These are phyloP conservation scores for Psilopogon haemacephalus DNA, from an alignment of 2,113 vertebrate species.

Conservation along the genomic window DNA sequence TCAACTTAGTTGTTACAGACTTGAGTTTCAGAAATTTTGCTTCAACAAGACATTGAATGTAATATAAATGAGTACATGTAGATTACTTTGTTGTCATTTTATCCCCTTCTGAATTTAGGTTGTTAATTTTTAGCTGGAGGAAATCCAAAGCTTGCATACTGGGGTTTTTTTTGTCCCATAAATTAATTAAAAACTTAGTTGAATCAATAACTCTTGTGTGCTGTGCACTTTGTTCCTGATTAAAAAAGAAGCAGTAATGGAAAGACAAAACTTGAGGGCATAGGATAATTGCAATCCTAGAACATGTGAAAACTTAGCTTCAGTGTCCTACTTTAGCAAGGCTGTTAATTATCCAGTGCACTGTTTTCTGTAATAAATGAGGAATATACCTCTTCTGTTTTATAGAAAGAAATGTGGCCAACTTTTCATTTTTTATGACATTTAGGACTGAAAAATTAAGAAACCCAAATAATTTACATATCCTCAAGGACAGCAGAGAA, in stretches of 20 bases:
- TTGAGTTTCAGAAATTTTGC: not conserved
- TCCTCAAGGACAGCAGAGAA: conserved; percentile 37
- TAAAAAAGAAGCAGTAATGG: not conserved
- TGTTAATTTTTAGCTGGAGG: conserved; percentile 11
- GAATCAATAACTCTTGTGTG: not conserved
- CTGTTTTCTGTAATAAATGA: conserved; percentile 17
- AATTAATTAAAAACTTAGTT: conserved; percentile 14
- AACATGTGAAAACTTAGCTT: conserved; percentile 9
- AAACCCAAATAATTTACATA: not conserved
- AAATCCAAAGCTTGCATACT: not conserved
- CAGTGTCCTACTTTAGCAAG: conserved; percentile 42
- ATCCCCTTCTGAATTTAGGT: not conserved
- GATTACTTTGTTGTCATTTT: not conserved
- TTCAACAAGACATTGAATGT: not conserved
- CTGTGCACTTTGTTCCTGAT: not conserved
- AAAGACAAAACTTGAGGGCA: conserved; percentile 33
- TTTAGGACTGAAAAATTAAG: not conserved
- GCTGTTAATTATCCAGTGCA: conserved; percentile 32
- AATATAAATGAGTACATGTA: not conserved
- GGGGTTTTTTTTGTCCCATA: not conserved
- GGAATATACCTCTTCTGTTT: not conserved
- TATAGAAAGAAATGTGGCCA: not conserved
- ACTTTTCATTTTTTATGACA: conserved; percentile 11
- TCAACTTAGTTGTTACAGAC: not conserved
- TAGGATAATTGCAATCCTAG: conserved; percentile 21